These are phyloP conservation scores for Acanthopagrus latus DNA, from an alignment of 2,797 vertebrate genomes.

Conservation along the genomic window DNA sequence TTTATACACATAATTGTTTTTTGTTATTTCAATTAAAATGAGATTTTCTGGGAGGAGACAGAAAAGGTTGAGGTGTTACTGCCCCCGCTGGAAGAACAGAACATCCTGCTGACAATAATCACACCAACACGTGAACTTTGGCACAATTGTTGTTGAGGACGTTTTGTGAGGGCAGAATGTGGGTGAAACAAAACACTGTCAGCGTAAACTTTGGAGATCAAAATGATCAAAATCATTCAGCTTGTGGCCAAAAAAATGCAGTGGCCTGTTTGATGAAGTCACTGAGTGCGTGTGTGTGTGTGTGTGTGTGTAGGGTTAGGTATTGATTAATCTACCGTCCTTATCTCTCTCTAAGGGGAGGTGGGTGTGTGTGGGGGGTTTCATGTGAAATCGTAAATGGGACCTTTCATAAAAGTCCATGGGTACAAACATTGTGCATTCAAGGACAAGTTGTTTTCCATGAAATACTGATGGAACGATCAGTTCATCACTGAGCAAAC, in stretches of 20 bases:
- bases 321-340: constrained; percentile 84
- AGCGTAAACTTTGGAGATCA: constrained; percentile 1
- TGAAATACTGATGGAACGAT: constrained; percentile 85
- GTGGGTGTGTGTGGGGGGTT: constrained; percentile 52
- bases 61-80: background rate
- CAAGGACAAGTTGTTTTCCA: constrained; percentile 90
- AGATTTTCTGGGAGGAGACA: background rate
- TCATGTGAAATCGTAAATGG: constrained; percentile 87
- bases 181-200: background rate
- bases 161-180: background rate
- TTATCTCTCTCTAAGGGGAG: constrained; percentile 77
- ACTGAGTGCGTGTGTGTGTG: too few relatives aligned
- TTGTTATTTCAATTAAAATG: background rate
- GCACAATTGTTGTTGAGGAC: constrained; percentile 21
- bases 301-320: constrained; percentile 72
- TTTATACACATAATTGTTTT: background rate
- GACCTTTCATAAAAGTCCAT: constrained; percentile 88
- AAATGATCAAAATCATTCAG: constrained; percentile 20
- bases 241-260: constrained; percentile 13
- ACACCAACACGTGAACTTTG: constrained; percentile 36
- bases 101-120: constrained; percentile 15
- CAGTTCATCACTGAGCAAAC: constrained; percentile 87
- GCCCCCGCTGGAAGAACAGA: background rate
- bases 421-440: constrained; percentile 86
- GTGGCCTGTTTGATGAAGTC: constrained; percentile 24